Conservation (phyloP, 1,140 invertebrate species). For the Ceratosolen fusciceps region DNA sequence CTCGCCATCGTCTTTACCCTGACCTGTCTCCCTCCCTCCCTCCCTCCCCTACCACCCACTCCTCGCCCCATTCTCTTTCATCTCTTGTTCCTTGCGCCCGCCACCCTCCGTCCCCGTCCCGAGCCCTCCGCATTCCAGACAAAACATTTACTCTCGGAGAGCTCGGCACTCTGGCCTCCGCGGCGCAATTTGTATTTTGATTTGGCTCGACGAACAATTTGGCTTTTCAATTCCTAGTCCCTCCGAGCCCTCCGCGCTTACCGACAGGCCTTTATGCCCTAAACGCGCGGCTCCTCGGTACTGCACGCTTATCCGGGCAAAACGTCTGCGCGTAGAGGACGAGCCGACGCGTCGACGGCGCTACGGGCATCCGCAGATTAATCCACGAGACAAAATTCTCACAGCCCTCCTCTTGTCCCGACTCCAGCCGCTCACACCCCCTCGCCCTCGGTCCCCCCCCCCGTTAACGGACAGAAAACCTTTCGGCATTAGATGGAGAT, state of each 20-base stretch:
- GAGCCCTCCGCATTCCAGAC: background rate
- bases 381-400: background rate
- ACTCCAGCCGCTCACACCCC: too few species aligned
- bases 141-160: background rate
- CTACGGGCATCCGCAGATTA: background rate
- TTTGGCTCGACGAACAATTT: constrained; percentile 1
- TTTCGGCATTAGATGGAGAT: too few species aligned
- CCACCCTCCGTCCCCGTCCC: background rate
- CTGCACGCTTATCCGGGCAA: background rate
- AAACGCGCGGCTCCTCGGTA: background rate
- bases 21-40: background rate
- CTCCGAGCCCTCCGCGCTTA: background rate
- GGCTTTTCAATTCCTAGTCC: background rate
- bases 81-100: background rate
- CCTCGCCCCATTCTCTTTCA: background rate
- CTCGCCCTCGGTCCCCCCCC: too few species aligned
- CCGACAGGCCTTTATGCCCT: background rate
- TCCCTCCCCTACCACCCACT: background rate
- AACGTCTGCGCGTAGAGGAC: background rate
- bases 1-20: background rate
- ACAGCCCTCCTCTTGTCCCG: too few species aligned
- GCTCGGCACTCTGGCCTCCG: background rate
- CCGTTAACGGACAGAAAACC: too few species aligned
- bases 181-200: background rate
- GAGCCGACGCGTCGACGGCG: background rate